These are phyloP conservation scores for Psilopsiagon aymara DNA, from an alignment of 2,113 vertebrate genomes.

Conservation along the genomic window DNA sequence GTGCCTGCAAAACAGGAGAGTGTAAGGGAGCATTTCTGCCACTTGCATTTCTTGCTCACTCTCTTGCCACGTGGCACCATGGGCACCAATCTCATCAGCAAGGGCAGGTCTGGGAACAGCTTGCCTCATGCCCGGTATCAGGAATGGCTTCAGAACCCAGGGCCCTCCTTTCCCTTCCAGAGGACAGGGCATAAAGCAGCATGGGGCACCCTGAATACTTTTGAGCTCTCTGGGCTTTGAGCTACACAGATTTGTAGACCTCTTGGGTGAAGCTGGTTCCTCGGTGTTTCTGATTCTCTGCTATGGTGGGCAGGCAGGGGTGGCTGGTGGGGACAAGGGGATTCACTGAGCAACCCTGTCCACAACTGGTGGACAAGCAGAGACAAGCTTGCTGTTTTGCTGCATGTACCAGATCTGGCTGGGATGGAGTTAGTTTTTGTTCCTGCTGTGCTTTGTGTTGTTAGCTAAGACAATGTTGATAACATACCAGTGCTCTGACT, in stretches of 20 bases:
- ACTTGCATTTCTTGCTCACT: background rate
- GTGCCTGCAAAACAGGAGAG: background rate
- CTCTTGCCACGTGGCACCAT: fast-evolving
- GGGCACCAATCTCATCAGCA: background rate
- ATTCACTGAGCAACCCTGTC: background rate
- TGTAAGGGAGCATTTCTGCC: background rate
- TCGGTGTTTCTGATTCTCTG: background rate
- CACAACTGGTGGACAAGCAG: background rate
- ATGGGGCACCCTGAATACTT: background rate
- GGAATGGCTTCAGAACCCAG: background rate
- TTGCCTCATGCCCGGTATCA: background rate
- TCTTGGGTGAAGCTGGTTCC: background rate
- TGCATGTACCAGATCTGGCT: background rate
- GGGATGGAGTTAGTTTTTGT: background rate
- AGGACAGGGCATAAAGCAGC: background rate
- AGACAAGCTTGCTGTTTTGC: background rate
- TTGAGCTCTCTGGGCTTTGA: background rate
- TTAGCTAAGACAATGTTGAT: background rate
- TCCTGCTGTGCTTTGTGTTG: background rate
- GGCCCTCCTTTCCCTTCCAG: background rate
- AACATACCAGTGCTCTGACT: background rate
- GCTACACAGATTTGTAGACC: background rate
- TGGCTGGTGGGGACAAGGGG: background rate
- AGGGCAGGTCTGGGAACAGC: background rate
- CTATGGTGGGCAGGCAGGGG: background rate